phyloP scores from a whole-genome alignment of 2,797 vertebrate genomes.

The Astyanax mexicanus region DNA sequence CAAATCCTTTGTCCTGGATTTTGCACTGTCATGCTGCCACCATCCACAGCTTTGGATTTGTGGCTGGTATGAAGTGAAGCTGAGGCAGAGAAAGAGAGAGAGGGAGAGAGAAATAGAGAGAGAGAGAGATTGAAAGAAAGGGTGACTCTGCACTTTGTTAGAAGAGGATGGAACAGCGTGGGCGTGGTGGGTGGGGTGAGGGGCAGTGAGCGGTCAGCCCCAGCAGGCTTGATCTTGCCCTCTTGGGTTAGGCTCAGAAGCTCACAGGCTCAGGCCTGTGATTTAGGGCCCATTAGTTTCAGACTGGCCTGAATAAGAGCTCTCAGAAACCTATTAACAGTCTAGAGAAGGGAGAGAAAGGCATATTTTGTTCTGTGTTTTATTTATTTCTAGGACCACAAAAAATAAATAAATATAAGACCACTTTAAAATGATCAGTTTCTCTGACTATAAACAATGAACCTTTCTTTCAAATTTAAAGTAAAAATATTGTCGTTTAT shows the following conservation, averaged over 20 bases:
- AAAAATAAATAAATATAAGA: too few species aligned
- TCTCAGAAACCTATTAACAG: background rate
- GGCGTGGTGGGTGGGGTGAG: background rate
- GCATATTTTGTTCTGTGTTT: background rate
- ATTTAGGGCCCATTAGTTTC: slow-evolving; percentile 20
- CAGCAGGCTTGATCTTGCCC: background rate
- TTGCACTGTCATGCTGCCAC: slow-evolving; percentile 51
- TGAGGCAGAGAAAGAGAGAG: background rate
- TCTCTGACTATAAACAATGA: too few species aligned
- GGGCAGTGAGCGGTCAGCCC: background rate
- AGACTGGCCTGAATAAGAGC: background rate
- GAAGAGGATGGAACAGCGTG: background rate
- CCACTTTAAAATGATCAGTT: too few species aligned
- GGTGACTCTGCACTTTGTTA: slow-evolving; percentile 11
- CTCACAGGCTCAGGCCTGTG: slow-evolving; percentile 1
- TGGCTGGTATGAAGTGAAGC: background rate
- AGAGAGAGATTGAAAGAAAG: background rate
- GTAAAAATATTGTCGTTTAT: too few species aligned
- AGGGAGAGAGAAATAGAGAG: background rate
- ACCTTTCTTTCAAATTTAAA: too few species aligned
- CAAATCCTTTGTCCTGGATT: slow-evolving; percentile 29
- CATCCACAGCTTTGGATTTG: background rate
- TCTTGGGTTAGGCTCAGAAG: background rate
- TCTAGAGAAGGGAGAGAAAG: background rate
- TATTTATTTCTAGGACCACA: background rate